Conservation (phyloP, 2,888 invertebrate genomes). For the Orchesellides sinensis region DNA sequence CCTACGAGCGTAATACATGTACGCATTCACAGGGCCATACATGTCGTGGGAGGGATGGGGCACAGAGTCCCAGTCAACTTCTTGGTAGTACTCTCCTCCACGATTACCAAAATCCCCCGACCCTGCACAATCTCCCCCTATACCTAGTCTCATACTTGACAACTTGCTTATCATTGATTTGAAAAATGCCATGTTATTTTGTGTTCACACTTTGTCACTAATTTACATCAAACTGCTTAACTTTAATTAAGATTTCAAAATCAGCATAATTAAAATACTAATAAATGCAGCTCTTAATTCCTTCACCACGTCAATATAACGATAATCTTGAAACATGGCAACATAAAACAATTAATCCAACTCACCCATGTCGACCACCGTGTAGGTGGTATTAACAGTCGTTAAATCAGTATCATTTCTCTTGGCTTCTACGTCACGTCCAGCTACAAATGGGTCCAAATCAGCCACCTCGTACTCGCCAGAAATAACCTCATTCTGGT, state of each 20-base stretch:
- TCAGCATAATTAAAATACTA: background rate
- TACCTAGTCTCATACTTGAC: background rate
- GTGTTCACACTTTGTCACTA: background rate
- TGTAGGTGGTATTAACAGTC: background rate
- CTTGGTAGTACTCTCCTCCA: background rate
- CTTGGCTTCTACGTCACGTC: slow-evolving; percentile 6
- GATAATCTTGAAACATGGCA: background rate
- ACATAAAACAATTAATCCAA: background rate
- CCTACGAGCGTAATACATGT: slow-evolving; percentile 12
- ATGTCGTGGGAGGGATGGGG: slow-evolving; percentile 39
- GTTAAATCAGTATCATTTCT: background rate
- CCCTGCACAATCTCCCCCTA: background rate
- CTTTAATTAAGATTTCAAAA: background rate
- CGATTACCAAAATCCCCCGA: no score
- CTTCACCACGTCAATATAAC: no score
- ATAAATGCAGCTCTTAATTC: background rate
- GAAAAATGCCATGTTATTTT: slow-evolving; percentile 22
- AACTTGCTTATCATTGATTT: slow-evolving; percentile 37
- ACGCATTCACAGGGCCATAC: slow-evolving; percentile 20
- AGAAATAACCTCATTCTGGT: background rate
- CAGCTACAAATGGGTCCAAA: no score
- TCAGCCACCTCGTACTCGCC: no score
- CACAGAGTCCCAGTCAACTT: slow-evolving; percentile 28
- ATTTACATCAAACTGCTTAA: background rate
- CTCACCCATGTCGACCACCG: background rate